Evolutionary conservation across 2,888 invertebrate species (phyloP).

Genomic region (Crematogaster levior): DNA sequence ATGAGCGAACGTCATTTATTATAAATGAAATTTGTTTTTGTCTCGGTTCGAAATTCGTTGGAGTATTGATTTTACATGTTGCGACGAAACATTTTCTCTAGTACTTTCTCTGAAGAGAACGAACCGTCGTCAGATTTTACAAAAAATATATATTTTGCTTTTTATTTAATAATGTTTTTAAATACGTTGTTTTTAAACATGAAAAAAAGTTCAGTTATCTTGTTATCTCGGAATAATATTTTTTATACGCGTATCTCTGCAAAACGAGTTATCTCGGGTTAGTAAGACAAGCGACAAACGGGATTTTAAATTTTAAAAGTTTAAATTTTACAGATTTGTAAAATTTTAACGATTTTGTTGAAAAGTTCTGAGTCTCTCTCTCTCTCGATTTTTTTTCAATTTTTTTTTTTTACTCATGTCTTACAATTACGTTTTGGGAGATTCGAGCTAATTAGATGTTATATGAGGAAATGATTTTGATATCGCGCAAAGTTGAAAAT

Average conservation of each 20-base stretch:
- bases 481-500: neutral
- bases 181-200: neutral
- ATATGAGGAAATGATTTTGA: neutral
- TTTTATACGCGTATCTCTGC: constrained; percentile 30
- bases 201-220: constrained; percentile 22
- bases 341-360: neutral
- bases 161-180: too few relatives aligned
- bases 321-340: too few relatives aligned
- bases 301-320: neutral
- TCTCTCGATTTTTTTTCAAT: too few relatives aligned
- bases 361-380: too few relatives aligned
- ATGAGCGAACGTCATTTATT: neutral
- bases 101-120: neutral
- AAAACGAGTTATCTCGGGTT: constrained; percentile 26
- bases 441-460: neutral
- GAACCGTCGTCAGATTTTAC: neutral
- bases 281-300: constrained; percentile 3
- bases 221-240: constrained; percentile 32
- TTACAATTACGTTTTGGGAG: neutral
- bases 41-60: neutral
- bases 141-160: too few relatives aligned
- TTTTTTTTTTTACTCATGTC: neutral
- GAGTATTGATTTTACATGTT: neutral
- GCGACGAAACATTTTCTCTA: neutral
- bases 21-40: neutral